A percentile compares a stretch with the other conserved stretches of the same genome.
These are phyloP conservation scores for Tachysurus fulvidraco DNA, from an alignment of 2,113 vertebrate genomes.

Conservation along the genomic window DNA sequence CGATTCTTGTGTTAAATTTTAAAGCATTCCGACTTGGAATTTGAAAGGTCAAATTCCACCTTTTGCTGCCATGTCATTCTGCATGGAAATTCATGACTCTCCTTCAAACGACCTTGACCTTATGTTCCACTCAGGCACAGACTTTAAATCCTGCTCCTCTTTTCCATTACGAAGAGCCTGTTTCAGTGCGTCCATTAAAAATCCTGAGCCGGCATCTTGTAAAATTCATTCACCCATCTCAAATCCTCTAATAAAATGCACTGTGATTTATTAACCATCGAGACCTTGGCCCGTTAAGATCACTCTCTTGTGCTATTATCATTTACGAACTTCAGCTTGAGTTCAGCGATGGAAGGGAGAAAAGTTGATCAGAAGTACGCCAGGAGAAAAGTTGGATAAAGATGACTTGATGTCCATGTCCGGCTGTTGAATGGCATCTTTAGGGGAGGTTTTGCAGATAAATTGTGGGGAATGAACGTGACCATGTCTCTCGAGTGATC, in stretches of 20 bases:
- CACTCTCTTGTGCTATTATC: slow-evolving; percentile 35
- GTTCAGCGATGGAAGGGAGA: not conserved
- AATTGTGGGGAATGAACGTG: not conserved
- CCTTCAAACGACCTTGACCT: slow-evolving; percentile 38
- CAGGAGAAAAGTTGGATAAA: not conserved
- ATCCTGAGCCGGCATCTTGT: slow-evolving; percentile 35
- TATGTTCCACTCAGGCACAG: not conserved
- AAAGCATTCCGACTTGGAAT: not conserved
- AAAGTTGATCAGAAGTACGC: not conserved
- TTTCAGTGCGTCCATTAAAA: slow-evolving; percentile 29
- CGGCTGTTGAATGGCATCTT: not conserved
- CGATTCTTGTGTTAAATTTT: not conserved
- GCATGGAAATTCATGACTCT: slow-evolving; percentile 10
- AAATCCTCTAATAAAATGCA: slow-evolving; percentile 43
- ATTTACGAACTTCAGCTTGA: slow-evolving; percentile 20
- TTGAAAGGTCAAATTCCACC: not conserved
- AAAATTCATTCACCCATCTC: slow-evolving; percentile 46
- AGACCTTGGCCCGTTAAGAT: slow-evolving; percentile 33
- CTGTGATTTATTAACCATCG: slow-evolving; percentile 43
- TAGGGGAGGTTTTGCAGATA: slow-evolving; percentile 10
- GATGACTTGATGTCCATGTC: not conserved
- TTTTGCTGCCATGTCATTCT: not conserved
- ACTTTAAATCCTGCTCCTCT: slow-evolving; percentile 2
- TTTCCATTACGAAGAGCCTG: slow-evolving; percentile 12
- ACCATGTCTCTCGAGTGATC: not conserved